Percentiles rank a stretch among this genome's conserved stretches.
Evolutionary conservation across 2,888 invertebrate species (phyloP).

Genomic region (Thereva unica): DNA sequence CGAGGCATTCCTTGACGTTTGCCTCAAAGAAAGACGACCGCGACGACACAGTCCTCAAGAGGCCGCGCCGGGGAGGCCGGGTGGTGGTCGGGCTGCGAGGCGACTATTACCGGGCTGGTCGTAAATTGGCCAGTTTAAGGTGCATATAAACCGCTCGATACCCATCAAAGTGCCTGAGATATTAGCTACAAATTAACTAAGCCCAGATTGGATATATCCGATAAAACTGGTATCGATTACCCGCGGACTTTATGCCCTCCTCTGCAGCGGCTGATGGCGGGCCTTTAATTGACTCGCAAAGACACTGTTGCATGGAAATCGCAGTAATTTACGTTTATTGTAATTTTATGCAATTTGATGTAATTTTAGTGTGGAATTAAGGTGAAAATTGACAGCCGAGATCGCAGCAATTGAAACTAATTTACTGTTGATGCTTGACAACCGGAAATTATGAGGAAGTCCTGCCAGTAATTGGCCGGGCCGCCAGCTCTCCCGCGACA

Average conservation of each 20-base stretch:
- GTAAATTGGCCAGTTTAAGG: constrained; percentile 27
- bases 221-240: constrained; percentile 33
- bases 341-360: constrained; percentile 27
- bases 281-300: constrained; percentile 22
- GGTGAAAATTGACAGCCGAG: constrained; percentile 26
- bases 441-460: no score
- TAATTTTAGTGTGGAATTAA: constrained; percentile 31
- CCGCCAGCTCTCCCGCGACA: no score
- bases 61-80: no score
- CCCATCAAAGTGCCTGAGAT: constrained; percentile 16
- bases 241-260: not conserved
- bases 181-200: constrained; percentile 32
- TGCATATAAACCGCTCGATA: constrained; percentile 9
- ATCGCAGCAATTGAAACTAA: constrained; percentile 21
- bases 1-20: no score
- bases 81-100: no score
- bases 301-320: constrained; percentile 19
- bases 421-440: not conserved
- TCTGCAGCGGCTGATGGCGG: not conserved
- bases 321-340: constrained; percentile 32
- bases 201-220: constrained; percentile 18
- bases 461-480: no score
- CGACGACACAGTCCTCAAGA: no score
- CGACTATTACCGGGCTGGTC: not conserved
- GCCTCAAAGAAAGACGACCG: no score